Conservation (phyloP, 2,113 vertebrate genomes). For the Pangasianodon hypophthalmus region DNA sequence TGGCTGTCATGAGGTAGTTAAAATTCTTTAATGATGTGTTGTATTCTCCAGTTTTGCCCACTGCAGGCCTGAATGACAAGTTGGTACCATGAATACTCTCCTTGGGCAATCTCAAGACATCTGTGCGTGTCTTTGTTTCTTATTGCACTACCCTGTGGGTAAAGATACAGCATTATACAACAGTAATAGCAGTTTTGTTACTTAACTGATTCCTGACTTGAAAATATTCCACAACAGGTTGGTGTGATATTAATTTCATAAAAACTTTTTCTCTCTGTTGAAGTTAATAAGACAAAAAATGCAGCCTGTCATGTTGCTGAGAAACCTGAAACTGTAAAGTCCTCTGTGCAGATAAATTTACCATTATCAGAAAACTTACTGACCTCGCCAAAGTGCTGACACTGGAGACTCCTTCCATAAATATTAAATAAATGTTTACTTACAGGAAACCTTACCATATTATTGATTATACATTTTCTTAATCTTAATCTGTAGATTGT, state of each 20-base stretch:
- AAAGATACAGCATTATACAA: background rate
- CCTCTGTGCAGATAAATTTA: background rate
- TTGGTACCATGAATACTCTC: background rate
- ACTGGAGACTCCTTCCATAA: background rate
- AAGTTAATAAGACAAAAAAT: background rate
- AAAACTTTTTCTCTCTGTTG: background rate
- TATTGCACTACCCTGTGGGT: constrained; percentile 60
- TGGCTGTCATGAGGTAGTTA: constrained; percentile 15
- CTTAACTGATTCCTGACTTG: background rate
- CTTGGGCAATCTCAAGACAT: constrained; percentile 66
- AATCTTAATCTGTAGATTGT: too few species aligned
- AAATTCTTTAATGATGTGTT: constrained; percentile 53
- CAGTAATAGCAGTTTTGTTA: background rate
- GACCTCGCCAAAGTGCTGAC: background rate
- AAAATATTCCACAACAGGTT: background rate
- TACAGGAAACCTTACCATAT: background rate
- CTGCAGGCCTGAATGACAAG: constrained; percentile 67
- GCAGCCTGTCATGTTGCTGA: background rate
- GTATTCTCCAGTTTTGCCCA: constrained; percentile 65
- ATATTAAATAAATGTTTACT: background rate
- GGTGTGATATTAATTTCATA: background rate
- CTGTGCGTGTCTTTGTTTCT: constrained; percentile 69
- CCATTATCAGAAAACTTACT: background rate
- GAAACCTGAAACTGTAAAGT: too few species aligned
- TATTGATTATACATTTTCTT: too few species aligned